Evolutionary conservation across 1,140 invertebrate species (phyloP).

Genomic region (Cydia amplana): DNA sequence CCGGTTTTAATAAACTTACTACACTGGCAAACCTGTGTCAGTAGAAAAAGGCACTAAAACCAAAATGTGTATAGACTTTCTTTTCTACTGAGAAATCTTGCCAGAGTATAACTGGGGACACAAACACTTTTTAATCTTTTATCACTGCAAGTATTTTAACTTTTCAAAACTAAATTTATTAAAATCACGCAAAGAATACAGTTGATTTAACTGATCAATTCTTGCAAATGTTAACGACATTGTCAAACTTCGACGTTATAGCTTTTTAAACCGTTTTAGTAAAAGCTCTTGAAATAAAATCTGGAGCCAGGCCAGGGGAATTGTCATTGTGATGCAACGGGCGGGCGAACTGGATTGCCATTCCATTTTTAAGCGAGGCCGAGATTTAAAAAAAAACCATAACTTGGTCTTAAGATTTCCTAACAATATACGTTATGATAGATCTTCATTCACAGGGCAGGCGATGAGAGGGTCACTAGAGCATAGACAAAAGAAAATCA

Average conservation of each 20-base stretch:
- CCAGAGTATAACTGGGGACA: too few species aligned
- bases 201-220: constrained; percentile 1
- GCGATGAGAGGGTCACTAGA: neutral
- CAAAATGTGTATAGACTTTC: too few species aligned
- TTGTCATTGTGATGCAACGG: constrained; percentile 28
- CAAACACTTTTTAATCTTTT: too few species aligned
- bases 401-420: too few species aligned
- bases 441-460: neutral
- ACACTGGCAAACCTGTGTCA: too few species aligned
- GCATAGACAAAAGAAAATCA: constrained; percentile 31
- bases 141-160: too few species aligned
- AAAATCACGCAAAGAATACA: neutral
- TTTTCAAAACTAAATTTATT: too few species aligned
- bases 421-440: neutral
- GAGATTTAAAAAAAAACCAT: neutral
- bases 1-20: too few species aligned
- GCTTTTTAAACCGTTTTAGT: constrained; percentile 30
- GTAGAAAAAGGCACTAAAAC: too few species aligned
- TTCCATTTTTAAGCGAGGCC: neutral
- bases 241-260: constrained; percentile 27
- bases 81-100: too few species aligned
- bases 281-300: constrained; percentile 25
- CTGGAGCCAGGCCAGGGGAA: constrained; percentile 18
- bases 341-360: neutral
- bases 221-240: constrained; percentile 22